Percentiles rank a stretch among this genome's conserved stretches.
Evolutionary conservation across 2,113 vertebrate genomes (phyloP).

Genomic region (Oryzias curvinotus): DNA sequence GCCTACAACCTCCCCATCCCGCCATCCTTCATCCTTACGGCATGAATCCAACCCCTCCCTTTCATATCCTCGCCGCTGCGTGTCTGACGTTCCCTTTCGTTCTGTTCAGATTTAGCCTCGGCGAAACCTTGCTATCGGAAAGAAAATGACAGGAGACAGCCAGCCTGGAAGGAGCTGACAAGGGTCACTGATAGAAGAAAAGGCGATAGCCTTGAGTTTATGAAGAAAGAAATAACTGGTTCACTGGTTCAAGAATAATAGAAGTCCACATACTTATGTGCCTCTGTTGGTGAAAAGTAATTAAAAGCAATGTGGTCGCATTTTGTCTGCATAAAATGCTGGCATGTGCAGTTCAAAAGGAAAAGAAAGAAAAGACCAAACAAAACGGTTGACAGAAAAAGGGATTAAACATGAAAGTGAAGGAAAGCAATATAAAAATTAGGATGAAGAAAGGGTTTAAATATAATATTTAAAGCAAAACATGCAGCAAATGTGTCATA

Average conservation of each 20-base stretch:
- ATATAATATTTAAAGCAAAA: neutral
- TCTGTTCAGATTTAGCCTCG: slow-evolving; percentile 33
- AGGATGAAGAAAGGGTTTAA: neutral
- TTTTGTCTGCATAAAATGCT: slow-evolving; percentile 12
- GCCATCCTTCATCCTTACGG: slow-evolving; percentile 32
- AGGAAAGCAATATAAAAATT: neutral
- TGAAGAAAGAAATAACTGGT: slow-evolving; percentile 29
- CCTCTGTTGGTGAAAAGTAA: slow-evolving; percentile 27
- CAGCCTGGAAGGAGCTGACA: slow-evolving; percentile 2
- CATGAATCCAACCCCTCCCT: slow-evolving; percentile 7
- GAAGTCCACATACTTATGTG: slow-evolving; percentile 3
- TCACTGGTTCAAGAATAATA: slow-evolving; percentile 13
- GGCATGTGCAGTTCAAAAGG: neutral
- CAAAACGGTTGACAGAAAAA: slow-evolving; percentile 9
- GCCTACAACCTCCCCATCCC: slow-evolving; percentile 1
- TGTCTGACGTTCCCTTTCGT: slow-evolving; percentile 31
- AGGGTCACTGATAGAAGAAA: slow-evolving; percentile 34
- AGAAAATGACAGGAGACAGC: slow-evolving; percentile 25
- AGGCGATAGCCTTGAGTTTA: slow-evolving; percentile 47
- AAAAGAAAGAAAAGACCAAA: neutral
- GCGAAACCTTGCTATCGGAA: slow-evolving; percentile 48
- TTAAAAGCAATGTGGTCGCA: slow-evolving; percentile 28
- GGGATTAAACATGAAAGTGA: neutral
- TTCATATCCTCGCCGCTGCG: slow-evolving; percentile 35
- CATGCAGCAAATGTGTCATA: neutral